A percentile compares a stretch with the other conserved stretches of the same genome.
These are phyloP conservation scores for Dusona sp. DNA, from an alignment of 2,888 invertebrate genomes.

Conservation along the genomic window DNA sequence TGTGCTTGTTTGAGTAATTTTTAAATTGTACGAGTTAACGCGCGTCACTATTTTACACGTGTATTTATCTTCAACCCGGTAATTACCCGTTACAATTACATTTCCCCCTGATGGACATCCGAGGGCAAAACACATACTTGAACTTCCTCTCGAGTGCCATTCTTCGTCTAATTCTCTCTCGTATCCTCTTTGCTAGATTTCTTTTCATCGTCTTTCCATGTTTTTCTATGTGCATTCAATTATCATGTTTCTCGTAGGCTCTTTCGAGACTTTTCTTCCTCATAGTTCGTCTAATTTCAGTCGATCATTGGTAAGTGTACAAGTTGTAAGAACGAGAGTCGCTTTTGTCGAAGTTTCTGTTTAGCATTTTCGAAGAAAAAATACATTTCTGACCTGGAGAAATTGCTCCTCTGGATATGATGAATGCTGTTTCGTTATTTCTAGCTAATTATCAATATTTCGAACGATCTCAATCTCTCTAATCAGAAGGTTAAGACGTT, in stretches of 20 bases:
- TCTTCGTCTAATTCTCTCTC: slow-evolving; percentile 33
- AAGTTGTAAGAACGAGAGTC: slow-evolving; percentile 7
- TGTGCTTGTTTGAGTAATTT: background rate
- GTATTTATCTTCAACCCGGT: slow-evolving; percentile 23
- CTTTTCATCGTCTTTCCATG: background rate
- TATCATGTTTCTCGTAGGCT: slow-evolving; percentile 34
- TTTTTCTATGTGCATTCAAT: slow-evolving; percentile 37
- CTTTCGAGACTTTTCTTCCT: slow-evolving; percentile 30
- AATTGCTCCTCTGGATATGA: too few species aligned
- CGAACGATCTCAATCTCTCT: slow-evolving; percentile 15
- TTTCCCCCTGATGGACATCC: slow-evolving; percentile 6
- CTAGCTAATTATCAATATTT: background rate
- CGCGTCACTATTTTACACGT: slow-evolving; percentile 15
- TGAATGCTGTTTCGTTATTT: background rate
- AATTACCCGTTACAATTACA: slow-evolving; percentile 40
- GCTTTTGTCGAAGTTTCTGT: background rate
- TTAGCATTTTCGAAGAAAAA: slow-evolving; percentile 11
- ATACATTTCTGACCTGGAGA: background rate
- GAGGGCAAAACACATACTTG: slow-evolving; percentile 42
- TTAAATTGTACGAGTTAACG: background rate
- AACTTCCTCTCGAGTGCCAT: slow-evolving; percentile 24
- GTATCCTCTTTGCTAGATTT: background rate
- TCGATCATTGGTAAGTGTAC: background rate
- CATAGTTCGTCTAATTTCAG: slow-evolving; percentile 36
- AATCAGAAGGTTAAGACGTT: slow-evolving; percentile 26